These are phyloP conservation scores for Drosophila subsilvestris DNA, from an alignment of 2,888 invertebrate genomes.

Conservation along the genomic window DNA sequence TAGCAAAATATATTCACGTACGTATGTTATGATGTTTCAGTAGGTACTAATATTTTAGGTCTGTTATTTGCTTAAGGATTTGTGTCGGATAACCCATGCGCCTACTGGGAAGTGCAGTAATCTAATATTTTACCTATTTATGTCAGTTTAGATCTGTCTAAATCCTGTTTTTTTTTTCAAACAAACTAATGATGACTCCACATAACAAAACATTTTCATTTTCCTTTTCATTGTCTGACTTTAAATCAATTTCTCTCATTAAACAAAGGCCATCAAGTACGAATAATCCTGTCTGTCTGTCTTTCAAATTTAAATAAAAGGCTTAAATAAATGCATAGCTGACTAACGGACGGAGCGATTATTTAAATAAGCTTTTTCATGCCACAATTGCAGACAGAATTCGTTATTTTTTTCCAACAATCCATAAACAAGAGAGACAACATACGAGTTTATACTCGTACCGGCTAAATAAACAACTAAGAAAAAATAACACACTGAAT, in stretches of 20 bases:
- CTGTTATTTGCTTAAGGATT: background rate
- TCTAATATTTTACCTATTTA: too few species aligned
- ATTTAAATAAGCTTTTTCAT: slow-evolving; percentile 20
- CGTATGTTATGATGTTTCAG: too few species aligned
- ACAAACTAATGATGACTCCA: too few species aligned
- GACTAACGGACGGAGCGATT: slow-evolving; percentile 27
- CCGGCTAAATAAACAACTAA: background rate
- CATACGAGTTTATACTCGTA: background rate
- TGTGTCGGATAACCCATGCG: background rate
- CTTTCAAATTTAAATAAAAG: slow-evolving; percentile 29
- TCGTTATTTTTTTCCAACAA: background rate
- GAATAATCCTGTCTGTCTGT: slow-evolving; percentile 15
- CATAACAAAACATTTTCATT: background rate
- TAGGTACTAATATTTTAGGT: background rate
- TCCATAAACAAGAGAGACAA: background rate
- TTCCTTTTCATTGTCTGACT: background rate
- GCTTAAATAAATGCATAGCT: slow-evolving; percentile 31
- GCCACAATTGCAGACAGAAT: background rate
- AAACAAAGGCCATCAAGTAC: background rate
- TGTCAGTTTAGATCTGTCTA: too few species aligned
- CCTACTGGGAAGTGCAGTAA: too few species aligned
- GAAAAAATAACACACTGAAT: slow-evolving; percentile 15
- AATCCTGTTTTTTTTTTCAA: too few species aligned
- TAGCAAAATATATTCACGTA: background rate
- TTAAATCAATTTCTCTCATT: background rate